These are phyloP conservation scores for Cyclophora punctaria DNA, from an alignment of 2,888 invertebrate genomes.

Conservation along the genomic window DNA sequence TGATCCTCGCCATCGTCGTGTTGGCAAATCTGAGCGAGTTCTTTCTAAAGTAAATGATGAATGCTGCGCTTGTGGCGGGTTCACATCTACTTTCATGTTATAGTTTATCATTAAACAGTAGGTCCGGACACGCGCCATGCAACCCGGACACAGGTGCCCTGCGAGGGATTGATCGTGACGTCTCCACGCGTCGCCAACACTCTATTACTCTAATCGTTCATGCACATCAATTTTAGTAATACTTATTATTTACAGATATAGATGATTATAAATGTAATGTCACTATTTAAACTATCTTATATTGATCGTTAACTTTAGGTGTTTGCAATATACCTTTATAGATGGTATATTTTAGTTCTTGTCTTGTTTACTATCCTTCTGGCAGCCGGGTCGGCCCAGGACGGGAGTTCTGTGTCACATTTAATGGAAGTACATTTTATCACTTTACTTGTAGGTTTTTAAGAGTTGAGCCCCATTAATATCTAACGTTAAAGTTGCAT, in stretches of 20 bases:
- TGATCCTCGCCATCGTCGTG: slow-evolving; percentile 35
- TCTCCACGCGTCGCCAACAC: background rate
- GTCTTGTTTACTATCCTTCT: background rate
- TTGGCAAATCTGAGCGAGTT: slow-evolving; percentile 41
- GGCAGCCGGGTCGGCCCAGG: background rate
- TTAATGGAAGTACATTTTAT: slow-evolving; percentile 11
- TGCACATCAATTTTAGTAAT: slow-evolving; percentile 7
- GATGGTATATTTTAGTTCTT: too few relatives aligned
- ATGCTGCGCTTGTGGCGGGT: slow-evolving; percentile 17
- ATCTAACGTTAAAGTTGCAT: slow-evolving; percentile 44
- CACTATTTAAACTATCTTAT: too few relatives aligned
- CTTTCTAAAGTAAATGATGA: slow-evolving; percentile 35
- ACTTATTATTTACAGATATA: background rate
- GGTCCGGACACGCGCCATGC: background rate
- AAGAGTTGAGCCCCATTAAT: slow-evolving; percentile 58
- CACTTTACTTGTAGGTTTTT: slow-evolving; percentile 56
- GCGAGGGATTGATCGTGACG: slow-evolving; percentile 30
- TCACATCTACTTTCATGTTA: slow-evolving; percentile 9
- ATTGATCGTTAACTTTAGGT: too few relatives aligned
- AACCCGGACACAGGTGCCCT: slow-evolving; percentile 11
- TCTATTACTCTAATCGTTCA: slow-evolving; percentile 5
- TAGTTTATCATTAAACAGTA: slow-evolving; percentile 3
- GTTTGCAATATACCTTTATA: too few relatives aligned
- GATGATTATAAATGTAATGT: too few relatives aligned
- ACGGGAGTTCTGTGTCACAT: slow-evolving; percentile 1